These are phyloP conservation scores for Naso thynnoides DNA, from an alignment of 2,797 vertebrate genomes.

Conservation along the genomic window DNA sequence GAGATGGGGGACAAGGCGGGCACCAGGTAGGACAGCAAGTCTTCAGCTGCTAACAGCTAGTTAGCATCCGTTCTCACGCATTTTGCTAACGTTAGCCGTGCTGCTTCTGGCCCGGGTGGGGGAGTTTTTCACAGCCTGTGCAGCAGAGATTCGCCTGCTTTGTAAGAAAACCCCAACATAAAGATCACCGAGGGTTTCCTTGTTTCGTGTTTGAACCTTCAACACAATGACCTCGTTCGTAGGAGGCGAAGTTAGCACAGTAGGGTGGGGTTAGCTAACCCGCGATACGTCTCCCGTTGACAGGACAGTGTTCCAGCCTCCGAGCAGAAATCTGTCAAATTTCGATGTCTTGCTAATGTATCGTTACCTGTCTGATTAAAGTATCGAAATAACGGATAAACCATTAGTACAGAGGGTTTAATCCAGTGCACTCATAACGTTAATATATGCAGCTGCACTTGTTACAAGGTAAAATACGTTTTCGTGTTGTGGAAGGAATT, in stretches of 20 bases:
- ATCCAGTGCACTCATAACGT: rapidly evolving
- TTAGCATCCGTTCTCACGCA: slow-evolving; percentile 68
- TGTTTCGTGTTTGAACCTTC: neutral
- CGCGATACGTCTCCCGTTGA: slow-evolving; percentile 10
- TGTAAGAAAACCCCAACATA: rapidly evolving
- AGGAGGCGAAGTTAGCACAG: slow-evolving; percentile 51
- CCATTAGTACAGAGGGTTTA: rapidly evolving
- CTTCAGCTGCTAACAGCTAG: slow-evolving; percentile 53
- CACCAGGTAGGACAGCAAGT: slow-evolving; percentile 80
- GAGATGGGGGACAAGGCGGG: slow-evolving; percentile 89
- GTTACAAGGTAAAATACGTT: rapidly evolving
- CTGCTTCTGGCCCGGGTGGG: slow-evolving; percentile 32
- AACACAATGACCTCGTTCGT: slow-evolving; percentile 20
- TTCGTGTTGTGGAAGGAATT: neutral
- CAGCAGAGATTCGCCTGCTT: neutral
- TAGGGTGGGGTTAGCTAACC: slow-evolving; percentile 79
- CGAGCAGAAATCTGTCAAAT: slow-evolving; percentile 33
- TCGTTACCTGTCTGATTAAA: rapidly evolving
- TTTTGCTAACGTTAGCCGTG: slow-evolving; percentile 57
- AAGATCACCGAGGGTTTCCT: rapidly evolving
- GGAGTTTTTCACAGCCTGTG: neutral
- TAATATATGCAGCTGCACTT: rapidly evolving
- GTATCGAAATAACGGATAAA: rapidly evolving
- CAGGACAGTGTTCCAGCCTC: slow-evolving; percentile 33
- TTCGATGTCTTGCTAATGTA: rapidly evolving